Conservation (phyloP, 2,113 vertebrate species). For the cattle (Bos taurus) region DNA sequence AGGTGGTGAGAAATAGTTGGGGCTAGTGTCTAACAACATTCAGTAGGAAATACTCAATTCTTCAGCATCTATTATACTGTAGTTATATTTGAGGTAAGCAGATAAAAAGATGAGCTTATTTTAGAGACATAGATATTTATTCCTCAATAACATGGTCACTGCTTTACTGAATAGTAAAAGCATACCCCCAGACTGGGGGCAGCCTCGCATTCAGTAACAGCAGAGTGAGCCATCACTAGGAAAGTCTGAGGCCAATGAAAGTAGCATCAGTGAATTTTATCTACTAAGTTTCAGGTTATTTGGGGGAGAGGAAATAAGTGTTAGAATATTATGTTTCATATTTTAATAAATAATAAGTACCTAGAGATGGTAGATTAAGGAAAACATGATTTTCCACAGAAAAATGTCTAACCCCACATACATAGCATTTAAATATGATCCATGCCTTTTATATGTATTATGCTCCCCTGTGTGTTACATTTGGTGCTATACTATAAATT, state of each 20-base stretch:
- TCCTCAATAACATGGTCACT: neutral
- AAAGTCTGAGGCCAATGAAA: neutral
- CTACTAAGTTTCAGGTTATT: neutral
- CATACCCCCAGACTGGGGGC: neutral
- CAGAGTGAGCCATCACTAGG: neutral
- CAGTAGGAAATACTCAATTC: neutral
- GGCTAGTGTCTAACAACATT: neutral
- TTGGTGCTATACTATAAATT: neutral
- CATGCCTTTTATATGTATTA: neutral
- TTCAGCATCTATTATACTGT: neutral
- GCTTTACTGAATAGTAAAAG: neutral
- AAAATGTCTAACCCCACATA: neutral
- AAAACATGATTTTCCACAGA: neutral
- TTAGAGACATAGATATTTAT: neutral
- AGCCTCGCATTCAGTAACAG: neutral
- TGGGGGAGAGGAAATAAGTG: accelerated
- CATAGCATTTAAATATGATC: neutral
- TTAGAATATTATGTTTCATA: neutral
- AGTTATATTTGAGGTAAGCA: neutral
- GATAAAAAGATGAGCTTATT: neutral
- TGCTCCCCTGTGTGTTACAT: neutral
- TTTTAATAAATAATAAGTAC: neutral
- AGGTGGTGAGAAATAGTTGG: neutral
- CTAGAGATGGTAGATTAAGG: neutral
- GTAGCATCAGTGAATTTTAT: neutral